Evolutionary conservation across 2,113 vertebrate genomes (phyloP).

Genomic region (Eptatretus burgeri): DNA sequence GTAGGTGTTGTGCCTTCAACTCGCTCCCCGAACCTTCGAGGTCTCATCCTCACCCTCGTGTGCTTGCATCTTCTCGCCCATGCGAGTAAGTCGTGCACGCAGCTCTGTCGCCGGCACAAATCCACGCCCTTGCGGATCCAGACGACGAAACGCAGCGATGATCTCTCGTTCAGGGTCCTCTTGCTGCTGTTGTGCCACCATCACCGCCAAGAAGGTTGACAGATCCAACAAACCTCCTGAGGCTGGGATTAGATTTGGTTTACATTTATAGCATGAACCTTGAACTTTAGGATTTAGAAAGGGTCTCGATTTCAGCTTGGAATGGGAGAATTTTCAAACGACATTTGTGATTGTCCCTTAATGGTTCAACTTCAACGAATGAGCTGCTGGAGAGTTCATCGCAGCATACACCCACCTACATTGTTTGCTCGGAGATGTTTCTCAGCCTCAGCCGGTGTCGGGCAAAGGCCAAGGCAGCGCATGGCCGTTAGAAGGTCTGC

Average conservation of each 20-base stretch:
- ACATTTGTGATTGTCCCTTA: no score
- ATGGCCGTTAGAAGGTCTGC: neutral
- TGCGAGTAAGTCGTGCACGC: neutral
- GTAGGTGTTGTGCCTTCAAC: neutral
- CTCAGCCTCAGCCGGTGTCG: neutral
- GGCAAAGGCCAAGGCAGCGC: neutral
- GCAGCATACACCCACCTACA: neutral
- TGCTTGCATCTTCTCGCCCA: neutral
- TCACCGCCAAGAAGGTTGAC: neutral
- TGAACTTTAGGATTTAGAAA: no score
- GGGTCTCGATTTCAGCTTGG: no score
- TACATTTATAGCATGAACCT: no score
- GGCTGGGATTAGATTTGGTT: no score
- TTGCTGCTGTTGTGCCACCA: neutral
- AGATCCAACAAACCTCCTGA: neutral
- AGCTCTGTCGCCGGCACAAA: neutral
- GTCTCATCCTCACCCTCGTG: neutral
- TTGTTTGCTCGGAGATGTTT: neutral
- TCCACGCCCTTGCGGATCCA: neutral
- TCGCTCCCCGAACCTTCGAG: neutral
- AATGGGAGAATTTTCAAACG: no score
- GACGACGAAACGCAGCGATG: neutral
- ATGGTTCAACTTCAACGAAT: no score
- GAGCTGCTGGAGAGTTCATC: no score
- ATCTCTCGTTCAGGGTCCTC: neutral